phyloP scores from a whole-genome alignment of 2,113 vertebrate species.

The Lycocorax pyrrhopterus region DNA sequence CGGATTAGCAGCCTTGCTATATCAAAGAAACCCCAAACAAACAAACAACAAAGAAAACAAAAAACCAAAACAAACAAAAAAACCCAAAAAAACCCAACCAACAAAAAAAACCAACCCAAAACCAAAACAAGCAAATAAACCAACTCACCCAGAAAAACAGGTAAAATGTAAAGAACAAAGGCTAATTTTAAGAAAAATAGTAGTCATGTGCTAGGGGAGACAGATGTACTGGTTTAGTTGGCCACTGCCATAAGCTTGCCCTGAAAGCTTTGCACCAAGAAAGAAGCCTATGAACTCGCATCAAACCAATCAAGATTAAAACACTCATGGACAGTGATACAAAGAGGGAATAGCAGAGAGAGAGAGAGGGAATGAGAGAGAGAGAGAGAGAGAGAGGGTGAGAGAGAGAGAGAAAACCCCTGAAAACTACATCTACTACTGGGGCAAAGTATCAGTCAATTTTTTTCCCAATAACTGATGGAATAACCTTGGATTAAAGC shows the following conservation, averaged over 20 bases:
- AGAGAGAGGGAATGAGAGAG: no score
- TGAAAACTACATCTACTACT: neutral
- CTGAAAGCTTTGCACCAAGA: neutral
- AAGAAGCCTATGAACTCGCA: neutral
- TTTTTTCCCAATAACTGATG: neutral
- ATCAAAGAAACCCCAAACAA: neutral
- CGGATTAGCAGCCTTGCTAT: neutral
- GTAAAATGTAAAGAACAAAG: neutral
- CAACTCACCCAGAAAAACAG: neutral
- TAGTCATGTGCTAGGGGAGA: neutral
- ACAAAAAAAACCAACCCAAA: no score
- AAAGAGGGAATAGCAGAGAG: neutral
- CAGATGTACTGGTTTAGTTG: neutral
- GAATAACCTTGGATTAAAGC: neutral
- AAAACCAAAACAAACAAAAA: neutral
- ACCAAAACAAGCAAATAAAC: neutral
- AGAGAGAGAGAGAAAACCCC: neutral
- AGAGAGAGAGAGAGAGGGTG: no score
- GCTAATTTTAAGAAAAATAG: neutral
- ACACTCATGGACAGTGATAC: neutral
- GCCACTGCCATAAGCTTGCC: neutral
- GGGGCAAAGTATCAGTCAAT: neutral
- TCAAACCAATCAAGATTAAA: neutral
- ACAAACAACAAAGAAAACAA: neutral
- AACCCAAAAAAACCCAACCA: neutral